Percentiles rank a stretch among this genome's conserved stretches.
phyloP scores from a whole-genome alignment of 2,888 invertebrate genomes.

The Metopia argyrocephala region DNA sequence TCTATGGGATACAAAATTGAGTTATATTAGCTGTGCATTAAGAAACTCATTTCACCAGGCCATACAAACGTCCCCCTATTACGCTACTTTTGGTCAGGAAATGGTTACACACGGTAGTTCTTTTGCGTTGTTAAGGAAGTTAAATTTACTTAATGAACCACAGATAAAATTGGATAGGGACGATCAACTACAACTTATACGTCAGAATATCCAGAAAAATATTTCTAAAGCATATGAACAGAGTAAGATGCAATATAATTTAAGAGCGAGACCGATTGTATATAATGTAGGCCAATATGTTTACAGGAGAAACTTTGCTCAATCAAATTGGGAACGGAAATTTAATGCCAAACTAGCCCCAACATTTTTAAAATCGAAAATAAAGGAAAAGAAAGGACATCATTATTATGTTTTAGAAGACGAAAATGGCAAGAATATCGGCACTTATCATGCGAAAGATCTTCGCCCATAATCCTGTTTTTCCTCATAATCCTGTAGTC shows the following conservation, averaged over 20 bases:
- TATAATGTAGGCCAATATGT: slow-evolving; percentile 1
- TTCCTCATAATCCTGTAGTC: slow-evolving; percentile 2
- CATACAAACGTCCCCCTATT: background rate
- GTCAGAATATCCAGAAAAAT: background rate
- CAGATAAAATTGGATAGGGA: background rate
- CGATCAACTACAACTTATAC: background rate
- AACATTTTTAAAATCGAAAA: background rate
- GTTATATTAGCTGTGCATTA: background rate
- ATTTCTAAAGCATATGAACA: background rate
- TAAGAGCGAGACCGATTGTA: background rate
- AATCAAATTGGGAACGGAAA: background rate
- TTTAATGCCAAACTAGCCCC: slow-evolving; percentile 10
- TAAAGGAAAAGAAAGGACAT: no score
- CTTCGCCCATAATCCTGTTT: background rate
- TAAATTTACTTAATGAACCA: background rate
- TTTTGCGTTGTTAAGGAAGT: background rate
- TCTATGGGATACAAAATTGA: background rate
- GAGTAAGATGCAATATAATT: slow-evolving; percentile 1
- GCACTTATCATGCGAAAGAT: slow-evolving; percentile 12
- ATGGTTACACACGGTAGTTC: background rate
- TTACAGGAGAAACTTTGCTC: slow-evolving; percentile 13
- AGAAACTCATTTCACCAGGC: no score
- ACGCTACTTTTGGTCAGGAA: background rate
- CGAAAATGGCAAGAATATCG: background rate
- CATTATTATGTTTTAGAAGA: slow-evolving; percentile 3